Evolutionary conservation across 2,113 vertebrate genomes (phyloP), one percentile per base, ranked within the genome.

Genomic region (Erpornis zantholeuca): DNA sequence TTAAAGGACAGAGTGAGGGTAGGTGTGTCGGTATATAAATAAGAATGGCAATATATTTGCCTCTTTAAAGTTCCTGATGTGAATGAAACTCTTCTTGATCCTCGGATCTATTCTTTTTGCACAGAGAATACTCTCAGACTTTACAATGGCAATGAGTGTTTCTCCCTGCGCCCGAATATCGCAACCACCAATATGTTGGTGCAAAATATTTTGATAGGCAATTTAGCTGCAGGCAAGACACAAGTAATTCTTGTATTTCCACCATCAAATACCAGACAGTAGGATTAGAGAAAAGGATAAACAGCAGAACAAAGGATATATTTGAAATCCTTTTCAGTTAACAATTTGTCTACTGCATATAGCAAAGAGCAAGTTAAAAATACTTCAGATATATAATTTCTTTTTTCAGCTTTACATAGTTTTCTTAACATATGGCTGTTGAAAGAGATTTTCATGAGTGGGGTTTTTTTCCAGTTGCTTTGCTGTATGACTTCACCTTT

Each of bases 131-230:
- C 10, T 76, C 24, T 86, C 53, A 75, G 57, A 36, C n/a, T 64
- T 88, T 68, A 76, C 25, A 82, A 24, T 13, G 36, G 20, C 13
- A 57, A 29, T 0, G 2, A 75, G 22, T 38, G 17, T 68, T 91
- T 75, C 19, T 53, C 22, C 16, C 54, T 66, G 17, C 12, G 21
- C 23, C 35, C 0, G 0, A 36, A n/a, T 42, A 84, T 38, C 64
- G 12, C 40, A 42, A 45, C 2, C 27, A 81, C 31, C 17, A 57
- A 21, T 23, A 4, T 21, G 7, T 16, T 56, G 45, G 50, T 59
- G n/a, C 18, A 82, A 83, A 86, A 85, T 47, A 14, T 8, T 18
- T 17, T 53, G 28, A 44, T 19, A 61, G 36, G 38, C 25, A 60
- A 24, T 12, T 72, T 76, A 64, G 27, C 52, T 60, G 22, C 35